Evolutionary conservation across 1,140 invertebrate species (phyloP), one percentile per base, ranked within the genome.

Genomic region (Hesperophylax magnus): DNA sequence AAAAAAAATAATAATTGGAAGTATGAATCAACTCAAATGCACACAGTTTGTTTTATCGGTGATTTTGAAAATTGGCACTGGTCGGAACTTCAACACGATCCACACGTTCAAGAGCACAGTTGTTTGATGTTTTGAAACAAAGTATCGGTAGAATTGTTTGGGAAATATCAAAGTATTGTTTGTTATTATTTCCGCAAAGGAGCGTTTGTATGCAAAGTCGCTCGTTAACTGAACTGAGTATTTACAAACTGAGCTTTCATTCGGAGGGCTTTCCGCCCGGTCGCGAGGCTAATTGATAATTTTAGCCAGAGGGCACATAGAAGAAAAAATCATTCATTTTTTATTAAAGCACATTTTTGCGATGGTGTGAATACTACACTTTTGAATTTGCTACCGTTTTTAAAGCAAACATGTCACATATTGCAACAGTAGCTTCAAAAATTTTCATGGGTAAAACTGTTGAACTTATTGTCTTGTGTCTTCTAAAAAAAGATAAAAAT

Each of bases 151-250:
- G 31, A 39, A 4, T 67, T 67, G 63, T 67, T 27, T 67, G 63
- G 27, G 53, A 72, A 72, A 72, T 72, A 22, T 72, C 52, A 72
- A 72, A 72, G 69, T 72, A 52, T 72, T 54, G 11, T 47, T 47
- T 47, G 39, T 47, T 54, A 22, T n/a, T 24, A 54, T 9, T 72
- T 54, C 47, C 27, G 11, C 53, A 52, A 53, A 54, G 69, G n/a
- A 54, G 39, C 69, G 69, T 72, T 72, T 72, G 69, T 72, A 54
- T 56, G 22, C 69, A 72, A 72, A 72, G 69, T 54, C 69, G 52
- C 18, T 72, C 69, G 69, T 72, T 72, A 72, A 72, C 69, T 53
- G 69, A 72, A 72, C 17, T 18, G 52, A 47, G 47, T 72, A 72
- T 72, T 72, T 72, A 72, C 52, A 72, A 54, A 72, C 69, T 53